Conservation (phyloP, 2,113 vertebrate species). For the Oryzias celebensis region DNA sequence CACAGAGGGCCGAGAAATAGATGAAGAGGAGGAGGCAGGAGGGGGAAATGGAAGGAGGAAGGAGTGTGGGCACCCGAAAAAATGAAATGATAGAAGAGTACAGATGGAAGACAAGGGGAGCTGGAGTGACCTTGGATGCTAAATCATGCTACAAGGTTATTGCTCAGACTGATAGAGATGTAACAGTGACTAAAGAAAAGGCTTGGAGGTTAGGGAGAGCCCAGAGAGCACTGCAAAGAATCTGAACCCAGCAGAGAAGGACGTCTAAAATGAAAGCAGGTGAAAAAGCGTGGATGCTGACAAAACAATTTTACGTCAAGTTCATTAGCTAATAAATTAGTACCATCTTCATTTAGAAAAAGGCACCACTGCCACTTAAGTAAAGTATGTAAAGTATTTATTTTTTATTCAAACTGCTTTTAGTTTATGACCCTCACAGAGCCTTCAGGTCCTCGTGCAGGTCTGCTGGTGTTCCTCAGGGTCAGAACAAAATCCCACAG, state of each 20-base stretch:
- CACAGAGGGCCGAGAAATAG: not conserved
- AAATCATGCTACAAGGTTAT: conserved; percentile 53
- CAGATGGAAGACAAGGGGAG: conserved; percentile 16
- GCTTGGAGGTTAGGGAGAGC: conserved; percentile 34
- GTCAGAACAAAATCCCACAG: too few species aligned
- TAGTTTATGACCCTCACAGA: too few species aligned
- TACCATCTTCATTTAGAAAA: too few species aligned
- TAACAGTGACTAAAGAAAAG: conserved; percentile 26
- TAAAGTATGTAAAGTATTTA: too few species aligned
- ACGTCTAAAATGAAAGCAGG: conserved; percentile 11
- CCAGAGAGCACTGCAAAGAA: conserved; percentile 9
- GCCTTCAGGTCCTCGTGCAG: too few species aligned
- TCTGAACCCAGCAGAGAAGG: conserved; percentile 22
- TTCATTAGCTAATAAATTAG: too few species aligned
- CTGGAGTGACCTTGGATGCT: conserved; percentile 60
- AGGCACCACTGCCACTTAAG: too few species aligned
- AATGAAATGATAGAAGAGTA: conserved; percentile 15
- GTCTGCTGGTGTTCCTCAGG: too few species aligned
- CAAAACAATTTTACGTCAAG: too few species aligned
- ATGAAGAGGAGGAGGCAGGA: conserved; percentile 16
- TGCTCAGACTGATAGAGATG: conserved; percentile 61
- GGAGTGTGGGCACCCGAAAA: conserved; percentile 8
- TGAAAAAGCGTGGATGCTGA: too few species aligned
- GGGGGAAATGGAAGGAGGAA: conserved; percentile 10
- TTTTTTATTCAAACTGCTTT: too few species aligned